phyloP scores from a whole-genome alignment of 2,113 vertebrate species.

The Columba janthina region DNA sequence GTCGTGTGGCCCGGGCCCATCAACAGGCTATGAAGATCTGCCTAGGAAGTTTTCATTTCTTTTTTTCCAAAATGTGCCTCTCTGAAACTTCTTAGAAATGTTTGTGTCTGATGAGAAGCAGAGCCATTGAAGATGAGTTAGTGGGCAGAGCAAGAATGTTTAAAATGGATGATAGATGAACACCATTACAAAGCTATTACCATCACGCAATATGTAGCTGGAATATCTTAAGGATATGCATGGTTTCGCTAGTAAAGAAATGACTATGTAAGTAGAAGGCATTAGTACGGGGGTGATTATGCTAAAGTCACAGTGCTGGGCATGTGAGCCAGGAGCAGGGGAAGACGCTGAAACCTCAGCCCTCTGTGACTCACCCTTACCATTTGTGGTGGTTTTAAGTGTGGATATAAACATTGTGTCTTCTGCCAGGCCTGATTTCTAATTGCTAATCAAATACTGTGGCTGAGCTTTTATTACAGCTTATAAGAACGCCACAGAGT shows the following conservation, averaged over 20 bases:
- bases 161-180: background rate
- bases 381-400: too few species aligned
- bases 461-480: background rate
- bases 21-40: background rate
- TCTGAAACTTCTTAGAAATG: background rate
- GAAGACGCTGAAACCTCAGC: background rate
- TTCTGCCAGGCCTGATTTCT: background rate
- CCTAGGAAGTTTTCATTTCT: background rate
- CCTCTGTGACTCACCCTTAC: fast-evolving
- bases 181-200: constrained; percentile 11
- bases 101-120: background rate
- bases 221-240: background rate
- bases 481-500: background rate
- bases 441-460: background rate
- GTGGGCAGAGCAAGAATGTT: background rate
- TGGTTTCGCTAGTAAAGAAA: background rate
- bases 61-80: background rate
- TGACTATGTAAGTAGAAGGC: background rate
- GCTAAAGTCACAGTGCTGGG: background rate
- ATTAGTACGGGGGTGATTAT: background rate
- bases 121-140: background rate
- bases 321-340: background rate
- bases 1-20: background rate
- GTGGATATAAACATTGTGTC: background rate
- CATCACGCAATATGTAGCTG: background rate